Evolutionary conservation across 2,797 vertebrate genomes (phyloP).

Genomic region (Tolypeutes matacus): DNA sequence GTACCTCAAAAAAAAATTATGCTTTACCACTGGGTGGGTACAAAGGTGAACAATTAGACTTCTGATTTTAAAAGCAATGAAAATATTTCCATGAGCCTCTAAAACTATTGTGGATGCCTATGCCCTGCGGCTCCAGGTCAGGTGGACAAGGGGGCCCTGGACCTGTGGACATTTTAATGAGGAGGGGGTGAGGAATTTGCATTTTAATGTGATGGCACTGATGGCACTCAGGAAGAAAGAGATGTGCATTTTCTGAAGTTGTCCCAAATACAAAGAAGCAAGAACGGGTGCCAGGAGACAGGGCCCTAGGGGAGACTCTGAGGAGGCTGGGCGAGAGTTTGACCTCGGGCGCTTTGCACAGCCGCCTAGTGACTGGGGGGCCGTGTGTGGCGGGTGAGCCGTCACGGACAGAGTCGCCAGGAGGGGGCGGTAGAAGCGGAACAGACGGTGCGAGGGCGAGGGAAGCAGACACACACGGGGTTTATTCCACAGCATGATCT

Average conservation of each 20-base stretch:
- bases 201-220: not conserved
- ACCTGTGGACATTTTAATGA: not conserved
- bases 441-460: not conserved
- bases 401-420: not conserved
- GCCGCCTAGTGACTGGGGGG: too few species aligned
- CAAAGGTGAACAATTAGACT: not conserved
- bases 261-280: not conserved
- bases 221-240: not conserved
- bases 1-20: not conserved
- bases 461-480: not conserved
- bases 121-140: not conserved
- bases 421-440: not conserved
- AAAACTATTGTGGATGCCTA: not conserved
- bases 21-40: not conserved
- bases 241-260: not conserved
- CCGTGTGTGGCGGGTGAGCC: not conserved
- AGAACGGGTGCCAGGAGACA: not conserved
- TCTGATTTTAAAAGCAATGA: not conserved
- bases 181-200: not conserved
- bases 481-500: not conserved
- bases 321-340: not conserved
- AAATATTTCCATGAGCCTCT: not conserved
- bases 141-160: not conserved
- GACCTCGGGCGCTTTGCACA: not conserved
- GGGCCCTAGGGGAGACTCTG: not conserved